A percentile compares a stretch with the other conserved stretches of the same genome.
phyloP scores from a whole-genome alignment of 2,113 vertebrate species.

The Puntigrus tetrazona region DNA sequence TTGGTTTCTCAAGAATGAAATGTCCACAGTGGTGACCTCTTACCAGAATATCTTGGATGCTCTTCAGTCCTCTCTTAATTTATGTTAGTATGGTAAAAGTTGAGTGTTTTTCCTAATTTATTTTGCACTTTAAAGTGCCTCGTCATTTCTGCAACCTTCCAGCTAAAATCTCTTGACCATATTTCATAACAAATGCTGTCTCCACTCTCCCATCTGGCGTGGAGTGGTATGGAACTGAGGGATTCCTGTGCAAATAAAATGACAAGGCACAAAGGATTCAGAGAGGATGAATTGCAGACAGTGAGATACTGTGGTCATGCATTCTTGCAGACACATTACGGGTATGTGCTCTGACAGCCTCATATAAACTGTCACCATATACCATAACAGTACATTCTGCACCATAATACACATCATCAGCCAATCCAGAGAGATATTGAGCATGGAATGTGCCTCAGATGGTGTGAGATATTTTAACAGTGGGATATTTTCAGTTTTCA shows the following conservation, averaged over 20 bases:
- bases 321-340: constrained; percentile 17
- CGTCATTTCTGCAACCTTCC: neutral
- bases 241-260: constrained; percentile 39
- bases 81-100: neutral
- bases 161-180: neutral
- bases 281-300: constrained; percentile 26
- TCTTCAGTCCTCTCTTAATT: neutral
- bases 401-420: constrained; percentile 11
- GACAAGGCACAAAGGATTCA: constrained; percentile 35
- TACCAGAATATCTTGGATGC: constrained; percentile 21
- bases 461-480: constrained; percentile 25
- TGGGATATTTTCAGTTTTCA: constrained; percentile 14
- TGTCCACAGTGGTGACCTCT: constrained; percentile 10
- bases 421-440: constrained; percentile 39
- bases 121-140: neutral
- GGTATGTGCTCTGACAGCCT: constrained; percentile 5
- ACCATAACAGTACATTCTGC: constrained; percentile 5
- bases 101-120: constrained; percentile 21
- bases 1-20: constrained; percentile 14
- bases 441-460: constrained; percentile 26
- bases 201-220: constrained; percentile 42
- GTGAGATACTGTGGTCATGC: constrained; percentile 10
- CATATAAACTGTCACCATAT: constrained; percentile 9
- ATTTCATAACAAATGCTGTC: constrained; percentile 34
- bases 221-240: constrained; percentile 34